These are phyloP conservation scores for Potamilus streckersoni DNA, from an alignment of 1,140 invertebrate genomes.

Conservation along the genomic window DNA sequence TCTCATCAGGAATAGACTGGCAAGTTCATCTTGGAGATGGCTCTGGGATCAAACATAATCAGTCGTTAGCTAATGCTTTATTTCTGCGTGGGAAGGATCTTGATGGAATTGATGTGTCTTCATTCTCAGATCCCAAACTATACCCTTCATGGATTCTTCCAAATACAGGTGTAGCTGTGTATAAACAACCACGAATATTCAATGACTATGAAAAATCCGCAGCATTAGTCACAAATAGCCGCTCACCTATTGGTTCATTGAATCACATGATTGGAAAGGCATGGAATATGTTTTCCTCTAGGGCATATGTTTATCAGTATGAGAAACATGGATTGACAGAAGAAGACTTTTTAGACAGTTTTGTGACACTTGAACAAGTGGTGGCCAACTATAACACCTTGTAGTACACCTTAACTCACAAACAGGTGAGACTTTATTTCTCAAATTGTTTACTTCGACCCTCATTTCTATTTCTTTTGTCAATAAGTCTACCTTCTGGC, in stretches of 20 bases:
- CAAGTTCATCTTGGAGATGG: conserved; percentile 50
- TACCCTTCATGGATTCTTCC: conserved; percentile 59
- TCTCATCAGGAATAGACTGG: conserved; percentile 63
- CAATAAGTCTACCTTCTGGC: no score
- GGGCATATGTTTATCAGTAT: conserved; percentile 68
- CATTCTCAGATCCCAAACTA: conserved; percentile 56
- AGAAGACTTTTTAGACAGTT: conserved; percentile 66
- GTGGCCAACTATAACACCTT: conserved; percentile 62
- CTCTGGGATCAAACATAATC: conserved; percentile 37
- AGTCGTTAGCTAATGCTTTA: conserved; percentile 58
- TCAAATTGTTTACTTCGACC: no score
- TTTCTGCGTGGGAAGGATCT: conserved; percentile 60
- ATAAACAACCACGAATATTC: conserved; percentile 53
- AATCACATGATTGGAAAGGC: conserved; percentile 61
- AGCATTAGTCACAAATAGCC: conserved; percentile 62
- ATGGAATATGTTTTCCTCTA: conserved; percentile 67
- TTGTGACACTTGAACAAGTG: conserved; percentile 66
- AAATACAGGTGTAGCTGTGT: conserved; percentile 29
- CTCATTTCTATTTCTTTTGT: no score
- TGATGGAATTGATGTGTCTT: conserved; percentile 31
- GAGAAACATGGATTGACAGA: conserved; percentile 59
- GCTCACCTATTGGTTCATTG: conserved; percentile 47
- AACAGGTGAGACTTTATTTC: no score
- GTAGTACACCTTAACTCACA: conserved; percentile 23
- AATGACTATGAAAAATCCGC: conserved; percentile 64